phyloP scores from a whole-genome alignment of 2,113 vertebrate species.

The Crotophaga sulcirostris region DNA sequence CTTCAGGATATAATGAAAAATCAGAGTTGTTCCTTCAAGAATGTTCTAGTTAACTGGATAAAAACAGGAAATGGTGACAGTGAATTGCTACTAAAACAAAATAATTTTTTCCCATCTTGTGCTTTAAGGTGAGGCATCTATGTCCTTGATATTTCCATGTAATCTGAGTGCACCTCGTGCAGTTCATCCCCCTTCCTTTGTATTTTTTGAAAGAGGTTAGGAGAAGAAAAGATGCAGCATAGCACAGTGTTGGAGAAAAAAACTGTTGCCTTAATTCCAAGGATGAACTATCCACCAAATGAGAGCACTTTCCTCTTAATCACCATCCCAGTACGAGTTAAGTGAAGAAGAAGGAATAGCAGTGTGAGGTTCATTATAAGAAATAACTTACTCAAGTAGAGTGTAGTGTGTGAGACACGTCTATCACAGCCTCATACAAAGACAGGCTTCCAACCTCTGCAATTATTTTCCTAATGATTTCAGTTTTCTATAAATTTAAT shows the following conservation, averaged over 20 bases:
- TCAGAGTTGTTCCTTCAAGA: neutral
- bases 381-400: neutral
- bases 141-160: neutral
- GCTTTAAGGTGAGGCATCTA: neutral
- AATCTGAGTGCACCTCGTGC: neutral
- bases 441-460: neutral
- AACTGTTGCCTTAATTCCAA: neutral
- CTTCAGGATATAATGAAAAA: neutral
- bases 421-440: neutral
- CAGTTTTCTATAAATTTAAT: neutral
- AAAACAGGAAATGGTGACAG: neutral
- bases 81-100: neutral
- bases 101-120: neutral
- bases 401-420: neutral
- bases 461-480: neutral
- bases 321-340: neutral
- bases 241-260: neutral
- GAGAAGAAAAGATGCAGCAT: neutral
- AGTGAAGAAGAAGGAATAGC: neutral
- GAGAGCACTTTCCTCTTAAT: neutral
- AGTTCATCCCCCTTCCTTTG: neutral
- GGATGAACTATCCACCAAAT: neutral
- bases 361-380: neutral
- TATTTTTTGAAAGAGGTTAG: neutral
- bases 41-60: neutral